Percentiles rank a stretch among this genome's conserved stretches.
Conservation (phyloP, 2,797 vertebrate species). For the Channa striata region DNA sequence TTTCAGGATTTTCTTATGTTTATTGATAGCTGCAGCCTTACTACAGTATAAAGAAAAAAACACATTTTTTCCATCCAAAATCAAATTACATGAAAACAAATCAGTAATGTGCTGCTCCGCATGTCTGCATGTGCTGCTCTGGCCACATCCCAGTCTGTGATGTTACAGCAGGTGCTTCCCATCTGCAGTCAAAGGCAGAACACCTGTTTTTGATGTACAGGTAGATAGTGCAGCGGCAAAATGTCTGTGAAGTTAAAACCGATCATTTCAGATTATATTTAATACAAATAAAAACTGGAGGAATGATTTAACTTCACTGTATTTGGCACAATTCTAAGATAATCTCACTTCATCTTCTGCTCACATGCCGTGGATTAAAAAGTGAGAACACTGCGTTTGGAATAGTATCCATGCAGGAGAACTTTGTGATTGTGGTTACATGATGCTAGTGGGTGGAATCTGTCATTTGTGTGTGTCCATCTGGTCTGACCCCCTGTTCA, state of each 20-base stretch:
- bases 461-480: slow-evolving; percentile 75
- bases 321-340: slow-evolving; percentile 3
- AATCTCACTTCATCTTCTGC: slow-evolving; percentile 21
- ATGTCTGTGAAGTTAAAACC: not conserved
- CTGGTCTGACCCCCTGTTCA: slow-evolving; percentile 79
- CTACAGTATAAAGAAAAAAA: not conserved
- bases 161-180: slow-evolving; percentile 21
- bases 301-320: not conserved
- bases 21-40: not conserved
- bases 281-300: not conserved
- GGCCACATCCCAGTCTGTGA: slow-evolving; percentile 2
- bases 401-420: slow-evolving; percentile 31
- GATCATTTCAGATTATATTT: not conserved
- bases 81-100: not conserved
- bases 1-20: not conserved
- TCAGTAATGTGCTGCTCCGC: not conserved
- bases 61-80: not conserved
- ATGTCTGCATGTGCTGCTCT: slow-evolving; percentile 4
- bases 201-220: slow-evolving; percentile 21
- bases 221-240: not conserved
- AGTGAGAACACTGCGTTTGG: slow-evolving; percentile 40
- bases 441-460: slow-evolving; percentile 73
- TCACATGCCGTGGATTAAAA: slow-evolving; percentile 32
- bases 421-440: slow-evolving; percentile 57
- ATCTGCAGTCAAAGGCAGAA: slow-evolving; percentile 20